These are phyloP conservation scores for Colletes latitarsis DNA, from an alignment of 1,140 invertebrate species.

Conservation along the genomic window DNA sequence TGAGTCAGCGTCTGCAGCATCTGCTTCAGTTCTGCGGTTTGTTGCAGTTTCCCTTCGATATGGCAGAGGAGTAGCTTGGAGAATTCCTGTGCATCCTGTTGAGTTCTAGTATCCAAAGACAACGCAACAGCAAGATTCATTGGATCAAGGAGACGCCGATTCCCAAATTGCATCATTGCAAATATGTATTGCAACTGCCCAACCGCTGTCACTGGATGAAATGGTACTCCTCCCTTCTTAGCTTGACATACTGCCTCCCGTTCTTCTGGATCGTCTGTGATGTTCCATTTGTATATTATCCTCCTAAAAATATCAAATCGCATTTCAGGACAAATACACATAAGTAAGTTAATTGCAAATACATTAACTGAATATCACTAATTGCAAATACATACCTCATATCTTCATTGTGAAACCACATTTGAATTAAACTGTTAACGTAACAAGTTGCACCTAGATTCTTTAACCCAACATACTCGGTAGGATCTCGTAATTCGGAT, in stretches of 20 bases:
- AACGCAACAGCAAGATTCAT: constrained; percentile 84
- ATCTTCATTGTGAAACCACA: constrained; percentile 87
- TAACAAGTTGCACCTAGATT: constrained; percentile 90
- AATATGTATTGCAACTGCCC: constrained; percentile 87
- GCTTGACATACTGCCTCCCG: constrained; percentile 70
- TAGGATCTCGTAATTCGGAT: constrained; percentile 79
- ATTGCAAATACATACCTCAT: constrained; percentile 80
- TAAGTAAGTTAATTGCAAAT: neutral
- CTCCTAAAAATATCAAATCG: constrained; percentile 71
- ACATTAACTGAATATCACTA: neutral
- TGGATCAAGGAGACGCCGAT: constrained; percentile 84
- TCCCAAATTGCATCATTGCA: constrained; percentile 85
- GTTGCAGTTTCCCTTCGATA: constrained; percentile 82
- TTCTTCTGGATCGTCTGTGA: constrained; percentile 81
- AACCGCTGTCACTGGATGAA: constrained; percentile 79
- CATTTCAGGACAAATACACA: neutral
- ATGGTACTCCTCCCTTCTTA: constrained; percentile 67
- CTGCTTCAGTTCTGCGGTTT: constrained; percentile 79
- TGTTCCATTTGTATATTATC: constrained; percentile 85
- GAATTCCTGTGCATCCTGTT: constrained; percentile 90
- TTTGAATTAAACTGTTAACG: constrained; percentile 87
- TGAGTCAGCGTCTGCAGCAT: constrained; percentile 84
- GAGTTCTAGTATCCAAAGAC: constrained; percentile 85
- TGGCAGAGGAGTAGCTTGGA: constrained; percentile 86
- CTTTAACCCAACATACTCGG: constrained; percentile 84